These are phyloP conservation scores for Cryptus viduatorius DNA, from an alignment of 2,888 invertebrate species.

Conservation along the genomic window DNA sequence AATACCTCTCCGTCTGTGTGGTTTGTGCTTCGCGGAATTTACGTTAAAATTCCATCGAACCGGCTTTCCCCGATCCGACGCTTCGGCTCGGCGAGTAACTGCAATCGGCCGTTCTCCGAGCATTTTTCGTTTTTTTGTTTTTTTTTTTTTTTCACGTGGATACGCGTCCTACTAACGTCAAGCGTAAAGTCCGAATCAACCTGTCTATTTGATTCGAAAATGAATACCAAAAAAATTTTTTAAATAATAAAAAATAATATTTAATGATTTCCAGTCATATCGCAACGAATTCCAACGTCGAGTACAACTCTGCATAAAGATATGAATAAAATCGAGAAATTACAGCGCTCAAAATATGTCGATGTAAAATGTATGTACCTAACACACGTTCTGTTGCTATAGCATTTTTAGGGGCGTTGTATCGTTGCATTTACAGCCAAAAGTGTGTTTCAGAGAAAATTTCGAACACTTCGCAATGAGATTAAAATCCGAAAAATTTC, in stretches of 20 bases:
- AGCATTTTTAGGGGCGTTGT: no score
- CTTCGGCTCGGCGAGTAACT: background rate
- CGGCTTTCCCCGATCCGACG: background rate
- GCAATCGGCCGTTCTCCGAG: background rate
- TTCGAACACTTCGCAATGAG: no score
- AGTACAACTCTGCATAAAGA: no score
- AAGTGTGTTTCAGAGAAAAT: no score
- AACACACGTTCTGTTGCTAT: no score
- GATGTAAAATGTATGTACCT: no score
- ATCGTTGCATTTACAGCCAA: no score
- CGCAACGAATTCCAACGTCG: background rate
- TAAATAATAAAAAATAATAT: background rate
- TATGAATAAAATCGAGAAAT: no score
- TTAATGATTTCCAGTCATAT: background rate
- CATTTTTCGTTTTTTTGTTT: background rate
- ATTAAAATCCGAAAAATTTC: no score
- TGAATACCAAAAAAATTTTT: background rate
- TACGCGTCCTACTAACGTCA: conserved; percentile 1
- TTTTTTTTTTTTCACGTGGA: background rate
- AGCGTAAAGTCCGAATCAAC: background rate
- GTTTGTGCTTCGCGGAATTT: conserved; percentile 38
- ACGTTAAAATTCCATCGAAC: conserved; percentile 43
- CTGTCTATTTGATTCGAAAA: background rate
- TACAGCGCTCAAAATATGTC: no score
- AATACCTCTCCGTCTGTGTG: conserved; percentile 49